Evolutionary conservation across 2,888 invertebrate genomes (phyloP).

Genomic region (Ctena decussata): DNA sequence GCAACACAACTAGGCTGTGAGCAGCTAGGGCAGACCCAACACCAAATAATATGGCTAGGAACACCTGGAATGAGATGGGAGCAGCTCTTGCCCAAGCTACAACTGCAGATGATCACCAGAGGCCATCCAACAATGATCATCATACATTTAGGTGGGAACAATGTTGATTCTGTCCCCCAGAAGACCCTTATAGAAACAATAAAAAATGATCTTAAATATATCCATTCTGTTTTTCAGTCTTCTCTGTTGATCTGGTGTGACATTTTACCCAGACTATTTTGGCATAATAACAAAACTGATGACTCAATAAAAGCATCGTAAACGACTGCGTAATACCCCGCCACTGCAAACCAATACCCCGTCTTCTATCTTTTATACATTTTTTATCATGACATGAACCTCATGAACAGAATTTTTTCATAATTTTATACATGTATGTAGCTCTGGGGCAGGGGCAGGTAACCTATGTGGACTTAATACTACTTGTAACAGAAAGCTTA

Average conservation of each 20-base stretch:
- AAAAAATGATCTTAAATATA: neutral
- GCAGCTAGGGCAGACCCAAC: neutral
- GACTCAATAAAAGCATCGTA: too few relatives aligned
- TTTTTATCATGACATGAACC: too few relatives aligned
- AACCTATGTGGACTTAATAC: too few relatives aligned
- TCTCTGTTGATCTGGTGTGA: constrained; percentile 2
- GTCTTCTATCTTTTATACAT: too few relatives aligned
- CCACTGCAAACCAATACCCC: too few relatives aligned
- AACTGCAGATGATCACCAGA: neutral
- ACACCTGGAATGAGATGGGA: neutral
- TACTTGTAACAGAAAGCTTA: too few relatives aligned
- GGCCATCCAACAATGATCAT: neutral
- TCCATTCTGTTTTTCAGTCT: neutral
- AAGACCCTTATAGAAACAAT: neutral
- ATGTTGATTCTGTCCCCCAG: too few relatives aligned
- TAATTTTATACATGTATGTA: too few relatives aligned
- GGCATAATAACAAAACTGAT: neutral
- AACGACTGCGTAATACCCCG: too few relatives aligned
- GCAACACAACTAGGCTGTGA: neutral
- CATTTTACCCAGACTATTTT: neutral
- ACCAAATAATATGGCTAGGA: neutral
- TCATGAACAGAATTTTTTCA: too few relatives aligned
- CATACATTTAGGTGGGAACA: neutral
- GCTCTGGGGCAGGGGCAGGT: too few relatives aligned
- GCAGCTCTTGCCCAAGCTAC: neutral